Evolutionary conservation across 2,797 vertebrate genomes (phyloP), one percentile per base, ranked within the genome.

Genomic region (Gobio occitaniae): DNA sequence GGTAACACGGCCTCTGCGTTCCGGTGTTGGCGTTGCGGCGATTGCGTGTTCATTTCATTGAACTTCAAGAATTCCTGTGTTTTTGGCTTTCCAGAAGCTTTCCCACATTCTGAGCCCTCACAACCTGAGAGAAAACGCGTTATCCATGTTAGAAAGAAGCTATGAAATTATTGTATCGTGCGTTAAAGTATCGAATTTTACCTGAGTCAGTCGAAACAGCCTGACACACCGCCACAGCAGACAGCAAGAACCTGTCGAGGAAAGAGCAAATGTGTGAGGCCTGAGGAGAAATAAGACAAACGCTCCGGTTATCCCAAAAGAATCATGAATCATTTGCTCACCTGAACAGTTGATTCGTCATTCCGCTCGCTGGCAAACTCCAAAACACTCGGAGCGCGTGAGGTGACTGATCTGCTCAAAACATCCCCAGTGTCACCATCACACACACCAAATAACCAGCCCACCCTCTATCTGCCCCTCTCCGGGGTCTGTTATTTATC

Each of bases 1-100:
- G 97, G 97, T 65, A 97, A 89, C 9, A 95, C 89, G 2, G 93
- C 92, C 32, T 88, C 91, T 71, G 94, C 90, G 48, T 93, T 92
- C 0, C 93, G 91, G 70, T 94, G 93, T 86, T 96, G 96, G 85
- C 89, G 93, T 80, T 92, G 94, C 50, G 92, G 93, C 0, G 90
- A 94, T 69, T 92, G 93, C 0, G 93, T 92, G 89, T 93, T 95
- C 92, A 95, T 92, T 87, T 95, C 93, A 86, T 90, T 90, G 75
- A 96, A 92, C 88, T 92, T 88, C 84, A 94, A 86, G 77, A 92
- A 90, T 54, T 92, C 90, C 44, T 87, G 80, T 47, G 86, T 89
- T 4, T 82, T 88, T 6, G 89, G 61, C 63, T 91, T 91, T 10
- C 32, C 86, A 9, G 89, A 44, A 7, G n/a, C n/a, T 50, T 77